Evolutionary conservation across 2,113 vertebrate species (phyloP), one percentile per base, ranked within the genome.

Genomic region (Clarias batrachus): DNA sequence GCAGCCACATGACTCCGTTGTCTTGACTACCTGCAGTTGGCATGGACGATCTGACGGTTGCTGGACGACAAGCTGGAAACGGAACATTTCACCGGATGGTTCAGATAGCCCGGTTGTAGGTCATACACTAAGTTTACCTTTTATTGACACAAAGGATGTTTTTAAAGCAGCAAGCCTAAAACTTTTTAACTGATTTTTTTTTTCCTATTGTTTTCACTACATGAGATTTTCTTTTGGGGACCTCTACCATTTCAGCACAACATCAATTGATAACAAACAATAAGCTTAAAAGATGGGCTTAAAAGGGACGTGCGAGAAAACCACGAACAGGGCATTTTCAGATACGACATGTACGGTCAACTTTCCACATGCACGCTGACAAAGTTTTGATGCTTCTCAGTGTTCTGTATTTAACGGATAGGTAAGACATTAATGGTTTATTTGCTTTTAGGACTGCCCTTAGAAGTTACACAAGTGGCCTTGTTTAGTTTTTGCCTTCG

Each of bases 401-500:
- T 62, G 65, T 86, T 82, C 0, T 17, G 48, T 82, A 57, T 33
- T 21, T 70, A 25, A 41, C 52, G 70, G 62, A 77, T 77, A 11
- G 57, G 27, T 56, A 33, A 78, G 80, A 83, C 30, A 70, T 77
- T 83, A 5, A 48, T 63, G n/a, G n/a, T 84, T 74, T 60, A 19
- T 82, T 85, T 79, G 16, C 66, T 83, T 87, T 77, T 74, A 57
- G 71, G 81, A 56, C 60, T 83, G 60, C 57, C 62, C 21, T 86
- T 76, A 37, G 70, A 73, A 30, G 81, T 87, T 83, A 56, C 62
- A 65, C 59, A 80, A 81, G 88, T 83, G 86, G 86, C 86, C 89
- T 89, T 87, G 84, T 78, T 14, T 57, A 62, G 59, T 81, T 76
- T 73, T 81, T 52, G 68, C 87, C 77, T 84, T 84, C 14, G 74